Percentiles rank a stretch among this genome's conserved stretches.
These are phyloP conservation scores for Octomys mimax DNA, from an alignment of 2,797 vertebrate genomes.

Conservation along the genomic window DNA sequence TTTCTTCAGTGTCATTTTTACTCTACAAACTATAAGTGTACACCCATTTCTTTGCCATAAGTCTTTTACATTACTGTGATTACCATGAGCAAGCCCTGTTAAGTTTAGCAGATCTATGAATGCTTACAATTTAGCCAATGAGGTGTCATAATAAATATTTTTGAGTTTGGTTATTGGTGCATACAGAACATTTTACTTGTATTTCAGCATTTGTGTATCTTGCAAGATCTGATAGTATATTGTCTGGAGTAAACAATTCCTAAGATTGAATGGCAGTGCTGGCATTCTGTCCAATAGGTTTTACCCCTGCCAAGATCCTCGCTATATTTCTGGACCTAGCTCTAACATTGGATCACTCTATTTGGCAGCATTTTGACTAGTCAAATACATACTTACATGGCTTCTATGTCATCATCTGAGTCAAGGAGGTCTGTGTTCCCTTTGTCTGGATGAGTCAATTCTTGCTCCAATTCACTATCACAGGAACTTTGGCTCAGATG, in stretches of 20 bases:
- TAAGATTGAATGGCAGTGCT: not conserved
- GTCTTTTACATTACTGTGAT: not conserved
- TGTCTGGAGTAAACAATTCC: not conserved
- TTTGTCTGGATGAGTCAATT: not conserved
- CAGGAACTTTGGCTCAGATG: not conserved
- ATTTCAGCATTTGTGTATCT: not conserved
- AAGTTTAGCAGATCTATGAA: not conserved
- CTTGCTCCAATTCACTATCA: not conserved
- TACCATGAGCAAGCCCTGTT: not conserved
- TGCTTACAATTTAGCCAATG: not conserved
- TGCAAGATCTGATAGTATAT: not conserved
- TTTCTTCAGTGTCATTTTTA: not conserved
- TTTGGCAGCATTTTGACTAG: not conserved
- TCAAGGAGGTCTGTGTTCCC: not conserved
- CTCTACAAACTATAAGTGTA: not conserved
- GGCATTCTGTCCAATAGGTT: not conserved
- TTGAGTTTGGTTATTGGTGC: not conserved
- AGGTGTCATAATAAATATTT: not conserved
- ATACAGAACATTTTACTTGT: not conserved
- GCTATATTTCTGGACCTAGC: not conserved
- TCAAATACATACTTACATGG: not conserved
- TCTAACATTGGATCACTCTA: not conserved
- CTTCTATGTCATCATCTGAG: not conserved
- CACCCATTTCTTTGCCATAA: not conserved
- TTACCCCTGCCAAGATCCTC: not conserved